These are phyloP conservation scores for Tylochromis polylepis DNA, from an alignment of 2,113 vertebrate genomes.

Conservation along the genomic window DNA sequence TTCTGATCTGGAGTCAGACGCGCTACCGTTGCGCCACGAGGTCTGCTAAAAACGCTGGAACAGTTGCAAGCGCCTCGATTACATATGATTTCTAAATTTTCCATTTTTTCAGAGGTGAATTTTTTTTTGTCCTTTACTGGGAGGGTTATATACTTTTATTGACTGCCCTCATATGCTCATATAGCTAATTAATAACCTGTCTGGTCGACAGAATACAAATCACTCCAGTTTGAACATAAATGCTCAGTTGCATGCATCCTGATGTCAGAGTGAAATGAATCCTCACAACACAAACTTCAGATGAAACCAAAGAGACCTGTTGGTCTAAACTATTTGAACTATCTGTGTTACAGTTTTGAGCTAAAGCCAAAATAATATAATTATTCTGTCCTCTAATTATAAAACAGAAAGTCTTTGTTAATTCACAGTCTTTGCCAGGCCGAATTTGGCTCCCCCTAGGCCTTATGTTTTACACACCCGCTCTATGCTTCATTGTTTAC, in stretches of 20 bases:
- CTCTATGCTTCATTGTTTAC: background rate
- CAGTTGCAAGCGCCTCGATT: background rate
- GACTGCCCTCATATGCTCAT: too few species aligned
- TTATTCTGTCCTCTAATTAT: background rate
- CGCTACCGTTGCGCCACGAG: slow-evolving; percentile 13
- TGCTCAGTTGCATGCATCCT: background rate
- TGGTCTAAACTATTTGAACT: background rate
- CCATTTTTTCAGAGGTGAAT: background rate
- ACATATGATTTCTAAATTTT: background rate
- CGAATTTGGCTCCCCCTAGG: background rate
- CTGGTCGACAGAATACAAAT: background rate
- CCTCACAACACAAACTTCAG: background rate
- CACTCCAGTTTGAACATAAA: background rate
- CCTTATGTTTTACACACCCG: background rate
- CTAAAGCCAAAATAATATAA: background rate
- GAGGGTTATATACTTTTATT: background rate
- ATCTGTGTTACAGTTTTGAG: background rate
- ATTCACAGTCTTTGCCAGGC: background rate
- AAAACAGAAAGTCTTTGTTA: background rate
- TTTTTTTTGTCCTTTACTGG: background rate
- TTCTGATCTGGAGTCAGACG: slow-evolving; percentile 23
- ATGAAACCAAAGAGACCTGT: background rate
- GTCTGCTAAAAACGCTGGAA: background rate
- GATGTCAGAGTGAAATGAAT: background rate
- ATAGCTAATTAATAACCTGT: background rate